Base-by-base conservation (phyloP, 2,888 invertebrate genomes). In the Trichogramma evanescens region DNA sequence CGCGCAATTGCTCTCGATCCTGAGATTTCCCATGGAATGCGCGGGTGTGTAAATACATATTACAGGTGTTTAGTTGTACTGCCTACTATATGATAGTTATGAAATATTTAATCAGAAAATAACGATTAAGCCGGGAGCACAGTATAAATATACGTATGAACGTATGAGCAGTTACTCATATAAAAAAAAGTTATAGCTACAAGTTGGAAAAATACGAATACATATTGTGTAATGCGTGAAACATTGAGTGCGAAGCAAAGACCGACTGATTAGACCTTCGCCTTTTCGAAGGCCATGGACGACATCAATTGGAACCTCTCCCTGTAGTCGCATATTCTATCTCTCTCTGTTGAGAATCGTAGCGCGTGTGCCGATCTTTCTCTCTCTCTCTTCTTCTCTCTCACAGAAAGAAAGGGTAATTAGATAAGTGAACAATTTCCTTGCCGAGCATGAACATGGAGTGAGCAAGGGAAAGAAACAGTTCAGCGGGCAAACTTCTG, bases 401-500 rank as follows among this genome's bases (percentile, higher is more conserved):
- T 7, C 3, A 6, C 26, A 41, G 41, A 13, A 48, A 53, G 61
- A 59, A 61, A 67, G 66, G 72, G 72, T 77, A 77, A 77, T 77
- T 76, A 75, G 71, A 75, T 73, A 71, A 75, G 74, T 72, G 69
- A 68, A 72, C 73, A 75, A 76, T 76, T 75, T 74, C 71, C 69
- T 65, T 66, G 62, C 66, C 51, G 50, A 9, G 10, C 3, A 13
- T 13, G 1, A 13, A 13, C 13, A 13, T 13, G 13, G 13, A 13
- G 13, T 2, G 13, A 13, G 13, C 13, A 13, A 13, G 13, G 13
- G 13, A 13, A 13, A 13, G 13, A 13, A 13, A 13, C 13, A 13
- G 13, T 13, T 13, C 13, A 13, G 42, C 57, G 7, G 43, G 40
- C 43, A 26, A 63, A 56, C 59, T 66, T 61, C 56, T 66, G 68